Evolutionary conservation across 92 coral and sea anemone species (phyloP).

Genomic region (Zoanthus sociatus): DNA sequence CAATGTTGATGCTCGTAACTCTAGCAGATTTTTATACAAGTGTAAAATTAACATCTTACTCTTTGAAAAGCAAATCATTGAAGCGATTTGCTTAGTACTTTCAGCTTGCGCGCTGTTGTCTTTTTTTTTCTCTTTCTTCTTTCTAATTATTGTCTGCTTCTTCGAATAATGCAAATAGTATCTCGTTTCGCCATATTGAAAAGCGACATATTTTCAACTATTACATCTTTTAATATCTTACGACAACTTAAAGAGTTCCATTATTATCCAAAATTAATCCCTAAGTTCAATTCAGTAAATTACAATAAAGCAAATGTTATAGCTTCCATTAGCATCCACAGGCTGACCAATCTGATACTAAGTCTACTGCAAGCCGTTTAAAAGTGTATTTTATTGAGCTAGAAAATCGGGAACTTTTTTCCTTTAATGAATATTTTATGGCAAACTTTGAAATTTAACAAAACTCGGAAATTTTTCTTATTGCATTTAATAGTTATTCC

Average conservation of each 20-base stretch:
- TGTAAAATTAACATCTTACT: not conserved
- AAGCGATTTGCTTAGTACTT: not conserved
- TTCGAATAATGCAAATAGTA: not conserved
- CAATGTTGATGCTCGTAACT: not conserved
- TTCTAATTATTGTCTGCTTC: not conserved
- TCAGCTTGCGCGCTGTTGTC: too few relatives aligned
- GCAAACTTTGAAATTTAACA: too few relatives aligned
- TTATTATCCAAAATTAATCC: not conserved
- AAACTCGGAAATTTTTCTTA: too few relatives aligned
- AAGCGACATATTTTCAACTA: not conserved
- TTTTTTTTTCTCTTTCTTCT: too few relatives aligned
- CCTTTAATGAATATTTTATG: too few relatives aligned
- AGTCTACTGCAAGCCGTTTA: too few relatives aligned
- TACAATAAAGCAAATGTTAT: not conserved
- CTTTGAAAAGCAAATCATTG: not conserved
- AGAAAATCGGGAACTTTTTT: too few relatives aligned
- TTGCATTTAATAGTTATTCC: too few relatives aligned
- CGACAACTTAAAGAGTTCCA: not conserved
- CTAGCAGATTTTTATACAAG: not conserved
- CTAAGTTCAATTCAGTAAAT: not conserved
- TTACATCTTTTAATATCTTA: not conserved
- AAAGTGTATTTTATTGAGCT: too few relatives aligned
- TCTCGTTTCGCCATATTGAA: not conserved
- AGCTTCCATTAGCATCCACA: not conserved
- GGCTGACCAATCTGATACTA: not conserved